Evolutionary conservation across 2,113 vertebrate genomes (phyloP).

Genomic region (Perognathus longimembris): DNA sequence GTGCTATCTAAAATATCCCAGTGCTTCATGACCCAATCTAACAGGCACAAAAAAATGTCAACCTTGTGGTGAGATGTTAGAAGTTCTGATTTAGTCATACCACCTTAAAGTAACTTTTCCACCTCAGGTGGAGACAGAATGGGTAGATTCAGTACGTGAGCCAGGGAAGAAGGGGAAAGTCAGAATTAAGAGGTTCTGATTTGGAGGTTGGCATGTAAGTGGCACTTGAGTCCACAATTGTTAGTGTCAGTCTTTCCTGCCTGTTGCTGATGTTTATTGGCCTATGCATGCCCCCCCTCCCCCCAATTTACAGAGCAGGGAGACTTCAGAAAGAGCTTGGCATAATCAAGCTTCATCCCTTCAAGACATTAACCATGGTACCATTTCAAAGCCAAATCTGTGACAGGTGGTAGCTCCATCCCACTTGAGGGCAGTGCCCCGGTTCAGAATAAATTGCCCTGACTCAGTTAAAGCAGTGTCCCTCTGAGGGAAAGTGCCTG

Average conservation of each 20-base stretch:
- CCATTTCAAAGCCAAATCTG: not conserved
- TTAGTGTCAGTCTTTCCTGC: not conserved
- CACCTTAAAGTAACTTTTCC: not conserved
- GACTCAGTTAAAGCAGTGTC: not conserved
- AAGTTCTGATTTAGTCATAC: not conserved
- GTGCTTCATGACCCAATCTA: not conserved
- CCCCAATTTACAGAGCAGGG: too few species aligned
- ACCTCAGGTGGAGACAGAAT: rapidly evolving
- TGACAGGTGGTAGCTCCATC: not conserved
- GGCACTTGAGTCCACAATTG: too few species aligned
- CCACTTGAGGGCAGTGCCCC: not conserved
- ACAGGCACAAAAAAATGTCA: not conserved
- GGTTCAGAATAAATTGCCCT: not conserved
- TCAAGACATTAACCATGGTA: not conserved
- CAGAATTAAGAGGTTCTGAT: not conserved
- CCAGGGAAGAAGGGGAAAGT: not conserved
- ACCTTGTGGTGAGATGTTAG: not conserved
- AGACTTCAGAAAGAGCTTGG: not conserved
- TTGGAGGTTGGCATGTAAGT: too few species aligned
- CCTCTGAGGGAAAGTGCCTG: too few species aligned
- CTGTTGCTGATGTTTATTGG: not conserved
- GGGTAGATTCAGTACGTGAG: not conserved
- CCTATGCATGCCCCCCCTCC: too few species aligned
- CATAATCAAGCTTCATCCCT: too few species aligned
- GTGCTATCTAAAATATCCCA: not conserved